Evolutionary conservation across 92 coral and sea anemone species (phyloP), one percentile per base, ranked within the genome.

Genomic region (Zoanthus sansibaricus): DNA sequence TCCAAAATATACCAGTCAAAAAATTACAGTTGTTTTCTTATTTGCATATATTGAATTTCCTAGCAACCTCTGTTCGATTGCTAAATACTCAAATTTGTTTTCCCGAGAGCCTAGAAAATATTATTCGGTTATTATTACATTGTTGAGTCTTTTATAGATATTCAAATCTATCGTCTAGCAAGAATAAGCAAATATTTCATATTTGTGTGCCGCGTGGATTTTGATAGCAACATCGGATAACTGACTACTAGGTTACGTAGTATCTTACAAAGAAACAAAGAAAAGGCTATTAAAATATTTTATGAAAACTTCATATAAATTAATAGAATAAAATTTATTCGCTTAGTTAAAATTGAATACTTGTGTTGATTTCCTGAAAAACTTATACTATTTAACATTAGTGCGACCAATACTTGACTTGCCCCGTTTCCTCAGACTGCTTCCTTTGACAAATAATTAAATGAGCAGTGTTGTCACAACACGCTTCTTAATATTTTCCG

Each of bases 51-150:
- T 80, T 66, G 46, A 56, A 67, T 45, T 62, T 64, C 85, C 85
- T 47, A 80, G 85, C 85, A 80, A 80, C 85, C 48, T 67, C 73
- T 64, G 16, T 21, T 80, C 9, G 45, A 44, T 30, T 32, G 74
- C 69, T 7, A 69, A 30, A 69, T 31, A 69, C 33, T 31, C 17
- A 10, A 9, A 12, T 30, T 69, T 69, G 33, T 69, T 30, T 33
- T 12, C 16, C 74, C 12, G 5, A 32, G 10, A 20, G 11, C 33
- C 15, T 12, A 31, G 17, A 30, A 14, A 69, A 11, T 30, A 69
- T 12, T 14, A 32, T 30, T 69, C 45, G 31, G 74, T 25, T 69
- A 2, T 30, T 3, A 67, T 30, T 67, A 33, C 10, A 30, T 69
- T 32, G 74, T 10, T 31, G 30, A 69, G 14, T 30, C 1, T 20